Conservation (phyloP, 2,797 vertebrate genomes). For the Paratrypauchen microcephalus region DNA sequence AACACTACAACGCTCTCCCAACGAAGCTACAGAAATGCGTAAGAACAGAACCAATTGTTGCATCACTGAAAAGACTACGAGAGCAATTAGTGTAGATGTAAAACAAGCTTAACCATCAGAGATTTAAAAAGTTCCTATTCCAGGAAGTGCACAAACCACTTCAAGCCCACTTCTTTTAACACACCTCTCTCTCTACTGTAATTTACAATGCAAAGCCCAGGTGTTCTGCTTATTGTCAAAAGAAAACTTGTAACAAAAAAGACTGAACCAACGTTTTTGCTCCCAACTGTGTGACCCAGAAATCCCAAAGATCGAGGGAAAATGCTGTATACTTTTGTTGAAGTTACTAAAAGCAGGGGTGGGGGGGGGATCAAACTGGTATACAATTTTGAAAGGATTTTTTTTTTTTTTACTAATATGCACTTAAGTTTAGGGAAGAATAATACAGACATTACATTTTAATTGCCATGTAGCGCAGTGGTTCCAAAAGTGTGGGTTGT, state of each 20-base stretch:
- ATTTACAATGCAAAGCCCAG: background rate
- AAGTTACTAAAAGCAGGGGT: background rate
- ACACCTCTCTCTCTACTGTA: background rate
- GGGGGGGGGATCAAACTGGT: background rate
- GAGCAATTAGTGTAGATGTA: background rate
- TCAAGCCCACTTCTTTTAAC: background rate
- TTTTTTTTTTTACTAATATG: slow-evolving; percentile 3
- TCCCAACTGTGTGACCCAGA: background rate
- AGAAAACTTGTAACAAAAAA: background rate
- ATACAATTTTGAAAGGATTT: background rate
- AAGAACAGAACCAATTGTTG: background rate
- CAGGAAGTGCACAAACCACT: background rate
- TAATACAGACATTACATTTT: background rate
- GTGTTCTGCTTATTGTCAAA: slow-evolving; percentile 5
- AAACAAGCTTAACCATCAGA: background rate
- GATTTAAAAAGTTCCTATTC: background rate
- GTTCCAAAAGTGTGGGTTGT: no score
- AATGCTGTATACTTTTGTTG: background rate
- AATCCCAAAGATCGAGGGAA: background rate
- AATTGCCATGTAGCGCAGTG: background rate
- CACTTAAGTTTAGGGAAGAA: background rate
- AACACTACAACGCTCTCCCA: background rate
- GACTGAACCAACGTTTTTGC: background rate
- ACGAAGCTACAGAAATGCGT: background rate
- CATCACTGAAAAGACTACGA: background rate